Evolutionary conservation across 2,888 invertebrate species (phyloP), one percentile per base, ranked within the genome.

Genomic region (Galeopsomyia nigrocyanea): DNA sequence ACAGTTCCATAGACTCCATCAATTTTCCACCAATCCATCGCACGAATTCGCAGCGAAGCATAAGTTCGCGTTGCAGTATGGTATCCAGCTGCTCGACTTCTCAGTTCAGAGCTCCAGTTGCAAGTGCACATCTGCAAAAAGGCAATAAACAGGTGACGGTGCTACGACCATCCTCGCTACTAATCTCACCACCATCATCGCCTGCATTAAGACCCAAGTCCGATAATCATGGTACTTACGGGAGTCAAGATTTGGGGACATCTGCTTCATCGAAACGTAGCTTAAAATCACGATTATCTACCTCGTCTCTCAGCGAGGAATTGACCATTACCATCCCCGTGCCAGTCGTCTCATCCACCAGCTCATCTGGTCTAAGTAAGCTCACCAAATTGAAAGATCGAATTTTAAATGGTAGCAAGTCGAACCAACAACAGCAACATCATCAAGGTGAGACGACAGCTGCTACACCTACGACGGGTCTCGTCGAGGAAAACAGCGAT

Each of bases 401-500:
- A 7, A 50, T 83, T 10, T 58, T 69, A n/a, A 77, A 80, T 46
- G 71, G 73, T 26, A 31, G 51, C 10, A 65, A 71, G 19, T 61
- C 68, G 7, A 56, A 31, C 22, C 62, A 63, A 6, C 19, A 46
- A 19, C 21, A 49, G 49, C 49, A 49, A 16, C 46, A 49, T 17
- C 49, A 49, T 10, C 17, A 19, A 31, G 49, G 39, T 7, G 31
- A 49, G 1, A 22, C 76, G 1, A 22, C 76, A 0, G 31, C 70
- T n/a, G 62, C 76, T 13, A 67, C 71, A 0, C 73, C 77, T 1
- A 60, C 31, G 17, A 16, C 77, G 5, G 62, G 22, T 16, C 0
- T 19, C 13, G 39, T 39, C 39, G 39, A 39, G 55, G 77, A 82
- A 53, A 84, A 86, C 75, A 89, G 90, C 82, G 92, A 92, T 82